A percentile compares a stretch with the other conserved stretches of the same genome.
Evolutionary conservation across 2,797 vertebrate species (phyloP).

Genomic region (Lycodopsis pacificus): DNA sequence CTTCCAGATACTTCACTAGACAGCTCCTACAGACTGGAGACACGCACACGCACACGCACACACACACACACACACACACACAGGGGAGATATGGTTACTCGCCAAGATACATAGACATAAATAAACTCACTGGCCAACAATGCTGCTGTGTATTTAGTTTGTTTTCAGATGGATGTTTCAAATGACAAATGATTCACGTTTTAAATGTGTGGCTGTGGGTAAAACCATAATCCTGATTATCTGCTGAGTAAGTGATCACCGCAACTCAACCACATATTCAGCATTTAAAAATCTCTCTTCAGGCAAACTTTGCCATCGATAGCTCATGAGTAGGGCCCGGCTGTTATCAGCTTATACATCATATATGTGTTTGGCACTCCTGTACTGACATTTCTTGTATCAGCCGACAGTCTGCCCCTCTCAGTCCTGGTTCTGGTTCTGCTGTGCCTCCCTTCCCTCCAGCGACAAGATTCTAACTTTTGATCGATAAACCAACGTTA

Average conservation of each 20-base stretch:
- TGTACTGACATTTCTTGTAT: too few species aligned
- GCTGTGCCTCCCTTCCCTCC: too few species aligned
- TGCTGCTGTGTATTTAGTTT: not conserved
- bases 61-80: conserved; percentile 23
- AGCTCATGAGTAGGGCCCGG: not conserved
- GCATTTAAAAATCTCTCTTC: not conserved
- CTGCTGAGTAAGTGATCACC: not conserved
- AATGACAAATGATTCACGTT: not conserved
- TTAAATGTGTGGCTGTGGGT: not conserved
- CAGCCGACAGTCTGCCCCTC: too few species aligned
- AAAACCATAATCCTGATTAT: not conserved
- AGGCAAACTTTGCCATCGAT: not conserved
- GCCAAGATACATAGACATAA: not conserved
- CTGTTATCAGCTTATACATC: not conserved
- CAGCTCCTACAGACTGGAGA: conserved; percentile 96
- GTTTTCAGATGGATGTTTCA: not conserved
- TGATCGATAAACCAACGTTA: not conserved
- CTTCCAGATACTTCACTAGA: conserved; percentile 98
- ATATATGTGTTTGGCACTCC: too few species aligned
- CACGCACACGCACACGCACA: conserved; percentile 1
- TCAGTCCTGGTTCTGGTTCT: too few species aligned
- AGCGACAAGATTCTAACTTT: too few species aligned
- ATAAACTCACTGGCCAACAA: not conserved
- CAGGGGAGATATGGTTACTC: conserved; percentile 21
- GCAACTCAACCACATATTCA: not conserved